phyloP scores from a whole-genome alignment of 2,888 invertebrate species.

The Busseola fusca region DNA sequence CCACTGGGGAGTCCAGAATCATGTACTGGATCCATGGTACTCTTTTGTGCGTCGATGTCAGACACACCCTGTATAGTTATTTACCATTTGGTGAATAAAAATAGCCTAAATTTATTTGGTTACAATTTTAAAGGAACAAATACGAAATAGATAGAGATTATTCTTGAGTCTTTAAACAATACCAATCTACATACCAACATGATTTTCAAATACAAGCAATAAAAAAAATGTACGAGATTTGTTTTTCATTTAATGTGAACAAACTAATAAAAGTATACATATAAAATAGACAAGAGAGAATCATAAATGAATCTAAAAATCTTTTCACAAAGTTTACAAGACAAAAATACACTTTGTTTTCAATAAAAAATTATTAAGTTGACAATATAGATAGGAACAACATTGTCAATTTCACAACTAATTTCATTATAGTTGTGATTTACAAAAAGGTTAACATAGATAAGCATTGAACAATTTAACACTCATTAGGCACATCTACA shows the following conservation, averaged over 20 bases:
- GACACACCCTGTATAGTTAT: too few relatives aligned
- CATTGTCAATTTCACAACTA: not conserved
- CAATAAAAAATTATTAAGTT: not conserved
- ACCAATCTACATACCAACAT: not conserved
- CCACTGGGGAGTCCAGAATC: too few relatives aligned
- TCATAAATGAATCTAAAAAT: not conserved
- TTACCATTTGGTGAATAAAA: not conserved
- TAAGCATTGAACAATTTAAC: not conserved
- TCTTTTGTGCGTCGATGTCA: too few relatives aligned
- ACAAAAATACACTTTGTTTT: not conserved
- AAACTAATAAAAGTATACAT: not conserved
- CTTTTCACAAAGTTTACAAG: not conserved
- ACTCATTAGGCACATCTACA: constrained; percentile 33
- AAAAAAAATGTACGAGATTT: not conserved
- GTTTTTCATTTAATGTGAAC: not conserved
- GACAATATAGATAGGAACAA: not conserved
- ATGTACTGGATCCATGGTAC: too few relatives aligned
- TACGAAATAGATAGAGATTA: too few relatives aligned
- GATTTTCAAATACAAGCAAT: not conserved
- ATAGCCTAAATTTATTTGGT: constrained; percentile 5
- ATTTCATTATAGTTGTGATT: not conserved
- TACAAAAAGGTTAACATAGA: not conserved
- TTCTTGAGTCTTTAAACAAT: not conserved
- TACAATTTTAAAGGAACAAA: not conserved
- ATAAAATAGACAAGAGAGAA: not conserved